phyloP scores from a whole-genome alignment of 2,797 vertebrate species.

The Intellagama lesueurii region DNA sequence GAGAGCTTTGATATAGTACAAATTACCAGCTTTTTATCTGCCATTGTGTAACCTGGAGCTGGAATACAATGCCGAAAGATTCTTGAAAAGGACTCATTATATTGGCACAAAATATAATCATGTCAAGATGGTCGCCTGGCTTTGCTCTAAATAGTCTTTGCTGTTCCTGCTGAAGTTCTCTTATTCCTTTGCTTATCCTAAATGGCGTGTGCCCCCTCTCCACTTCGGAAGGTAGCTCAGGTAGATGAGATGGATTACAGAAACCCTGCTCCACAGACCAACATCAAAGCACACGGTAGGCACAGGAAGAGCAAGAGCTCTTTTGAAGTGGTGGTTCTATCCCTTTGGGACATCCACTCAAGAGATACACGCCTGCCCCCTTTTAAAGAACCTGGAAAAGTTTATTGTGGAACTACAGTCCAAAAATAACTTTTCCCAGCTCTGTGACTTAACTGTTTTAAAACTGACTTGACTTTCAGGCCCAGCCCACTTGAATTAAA shows the following conservation, averaged over 20 bases:
- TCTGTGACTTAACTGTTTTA: background rate
- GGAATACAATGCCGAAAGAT: conserved; percentile 60
- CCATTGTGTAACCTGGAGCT: conserved; percentile 57
- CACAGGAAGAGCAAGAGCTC: background rate
- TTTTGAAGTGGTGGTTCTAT: background rate
- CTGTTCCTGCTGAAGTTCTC: conserved; percentile 52
- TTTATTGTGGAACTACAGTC: no score
- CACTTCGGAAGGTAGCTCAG: background rate
- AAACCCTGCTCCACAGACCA: background rate
- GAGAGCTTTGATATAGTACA: conserved; percentile 53
- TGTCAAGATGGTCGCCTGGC: conserved; percentile 47
- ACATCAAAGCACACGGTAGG: no score
- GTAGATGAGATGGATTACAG: background rate
- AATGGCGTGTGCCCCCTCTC: conserved; percentile 1
- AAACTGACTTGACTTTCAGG: background rate
- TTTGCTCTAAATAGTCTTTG: conserved; percentile 58
- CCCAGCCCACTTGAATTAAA: no score
- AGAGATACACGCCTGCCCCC: background rate
- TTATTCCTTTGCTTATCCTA: conserved; percentile 11
- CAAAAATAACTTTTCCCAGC: background rate
- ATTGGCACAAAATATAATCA: conserved; percentile 58
- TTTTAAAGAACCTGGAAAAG: background rate
- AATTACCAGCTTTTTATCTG: conserved; percentile 57
- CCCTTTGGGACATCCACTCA: background rate
- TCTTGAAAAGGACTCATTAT: conserved; percentile 62